phyloP scores from a whole-genome alignment of 2,797 vertebrate genomes.

The Argya squamiceps region DNA sequence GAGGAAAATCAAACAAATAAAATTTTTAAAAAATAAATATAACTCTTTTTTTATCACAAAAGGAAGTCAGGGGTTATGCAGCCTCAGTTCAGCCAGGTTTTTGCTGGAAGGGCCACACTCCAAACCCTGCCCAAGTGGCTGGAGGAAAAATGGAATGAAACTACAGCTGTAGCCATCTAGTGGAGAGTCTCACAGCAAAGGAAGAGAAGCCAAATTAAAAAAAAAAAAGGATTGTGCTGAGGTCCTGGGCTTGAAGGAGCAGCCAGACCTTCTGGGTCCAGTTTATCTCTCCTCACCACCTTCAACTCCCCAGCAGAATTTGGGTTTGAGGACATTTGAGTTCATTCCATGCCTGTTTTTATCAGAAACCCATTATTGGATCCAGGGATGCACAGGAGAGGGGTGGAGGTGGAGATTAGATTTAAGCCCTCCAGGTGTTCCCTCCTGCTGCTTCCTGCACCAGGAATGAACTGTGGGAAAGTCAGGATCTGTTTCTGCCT shows the following conservation, averaged over 20 bases:
- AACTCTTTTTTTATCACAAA: background rate
- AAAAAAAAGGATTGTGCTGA: fast-evolving
- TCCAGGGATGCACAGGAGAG: background rate
- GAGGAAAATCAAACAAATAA: background rate
- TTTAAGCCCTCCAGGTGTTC: background rate
- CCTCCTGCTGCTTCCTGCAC: background rate
- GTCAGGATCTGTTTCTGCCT: background rate
- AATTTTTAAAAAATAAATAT: background rate
- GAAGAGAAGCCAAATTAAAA: background rate
- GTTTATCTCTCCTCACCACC: background rate
- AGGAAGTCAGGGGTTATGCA: background rate
- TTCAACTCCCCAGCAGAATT: background rate
- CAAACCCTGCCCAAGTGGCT: background rate
- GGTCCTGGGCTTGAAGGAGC: background rate
- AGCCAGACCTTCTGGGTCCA: background rate
- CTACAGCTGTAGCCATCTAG: background rate
- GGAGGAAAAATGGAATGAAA: background rate
- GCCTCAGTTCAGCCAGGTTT: background rate
- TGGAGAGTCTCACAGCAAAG: background rate
- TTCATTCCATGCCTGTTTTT: fast-evolving
- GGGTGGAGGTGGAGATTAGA: background rate
- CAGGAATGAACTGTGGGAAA: background rate
- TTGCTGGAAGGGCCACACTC: background rate
- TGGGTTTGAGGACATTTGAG: background rate
- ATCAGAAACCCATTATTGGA: background rate